Conservation (phyloP, 2,888 invertebrate genomes). For the Neoscelio sp. region DNA sequence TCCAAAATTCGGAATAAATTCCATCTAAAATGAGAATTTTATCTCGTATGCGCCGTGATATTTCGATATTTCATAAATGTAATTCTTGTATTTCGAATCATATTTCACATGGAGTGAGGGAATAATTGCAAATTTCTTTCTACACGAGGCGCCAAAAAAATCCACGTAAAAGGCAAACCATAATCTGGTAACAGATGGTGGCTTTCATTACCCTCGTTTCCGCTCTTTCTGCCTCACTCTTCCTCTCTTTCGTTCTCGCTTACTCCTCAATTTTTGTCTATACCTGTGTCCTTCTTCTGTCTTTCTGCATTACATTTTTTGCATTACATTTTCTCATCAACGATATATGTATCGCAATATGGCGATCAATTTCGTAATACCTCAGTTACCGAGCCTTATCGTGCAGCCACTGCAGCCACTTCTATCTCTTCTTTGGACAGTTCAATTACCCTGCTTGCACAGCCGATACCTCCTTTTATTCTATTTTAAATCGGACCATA, state of each 20-base stretch:
- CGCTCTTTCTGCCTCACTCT: slow-evolving; percentile 27
- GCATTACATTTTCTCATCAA: slow-evolving; percentile 63
- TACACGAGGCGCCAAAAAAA: slow-evolving; percentile 47
- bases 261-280: slow-evolving; percentile 40
- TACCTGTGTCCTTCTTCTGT: slow-evolving; percentile 52
- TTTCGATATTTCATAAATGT: slow-evolving; percentile 63
- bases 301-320: slow-evolving; percentile 59
- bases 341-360: slow-evolving; percentile 71
- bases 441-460: slow-evolving; percentile 71
- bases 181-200: slow-evolving; percentile 67
- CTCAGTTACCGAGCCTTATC: slow-evolving; percentile 69
- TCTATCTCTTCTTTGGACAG: slow-evolving; percentile 71
- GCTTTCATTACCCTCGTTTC: slow-evolving; percentile 67
- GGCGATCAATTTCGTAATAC: slow-evolving; percentile 71
- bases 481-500: slow-evolving; percentile 59
- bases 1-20: slow-evolving; percentile 35
- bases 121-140: slow-evolving; percentile 62
- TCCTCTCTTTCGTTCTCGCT: slow-evolving; percentile 26
- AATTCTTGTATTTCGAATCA: slow-evolving; percentile 61
- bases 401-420: slow-evolving; percentile 56
- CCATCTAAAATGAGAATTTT: slow-evolving; percentile 52
- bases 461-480: slow-evolving; percentile 62
- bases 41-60: slow-evolving; percentile 33
- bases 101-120: slow-evolving; percentile 52
- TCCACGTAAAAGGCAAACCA: slow-evolving; percentile 58